Percentiles rank a stretch among this genome's conserved stretches.
Conservation (phyloP, 2,888 invertebrate species). For the Rhabditophanes sp. region DNA sequence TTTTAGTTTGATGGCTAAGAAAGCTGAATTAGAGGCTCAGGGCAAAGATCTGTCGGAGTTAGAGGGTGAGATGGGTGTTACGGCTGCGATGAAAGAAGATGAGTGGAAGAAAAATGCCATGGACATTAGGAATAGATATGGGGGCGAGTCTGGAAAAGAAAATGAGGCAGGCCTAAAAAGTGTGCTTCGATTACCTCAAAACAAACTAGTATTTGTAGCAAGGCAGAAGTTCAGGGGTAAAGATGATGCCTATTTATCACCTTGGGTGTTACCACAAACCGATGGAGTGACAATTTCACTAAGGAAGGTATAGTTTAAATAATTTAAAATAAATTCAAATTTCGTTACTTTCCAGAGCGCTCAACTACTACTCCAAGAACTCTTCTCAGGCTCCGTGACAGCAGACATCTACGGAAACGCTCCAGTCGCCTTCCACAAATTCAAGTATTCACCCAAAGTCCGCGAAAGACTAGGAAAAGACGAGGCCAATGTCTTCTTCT, state of each 20-base stretch:
- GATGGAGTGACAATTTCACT: conserved; percentile 29
- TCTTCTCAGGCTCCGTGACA: conserved; percentile 13
- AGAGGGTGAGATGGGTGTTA: conserved; percentile 35
- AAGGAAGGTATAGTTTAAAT: conserved; percentile 17
- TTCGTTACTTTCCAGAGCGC: conserved; percentile 24
- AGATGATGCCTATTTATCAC: conserved; percentile 13
- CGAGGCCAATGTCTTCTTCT: conserved; percentile 22
- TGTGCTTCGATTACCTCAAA: conserved; percentile 17
- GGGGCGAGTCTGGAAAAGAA: conserved; percentile 4
- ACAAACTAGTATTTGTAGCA: conserved; percentile 29
- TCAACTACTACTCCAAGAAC: conserved; percentile 23
- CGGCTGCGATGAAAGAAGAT: conserved; percentile 24
- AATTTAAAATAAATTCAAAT: not conserved
- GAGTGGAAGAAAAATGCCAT: conserved; percentile 22
- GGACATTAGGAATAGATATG: conserved; percentile 7
- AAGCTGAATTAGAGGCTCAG: conserved; percentile 21
- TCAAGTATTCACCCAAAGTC: conserved; percentile 15
- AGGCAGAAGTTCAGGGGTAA: conserved; percentile 19
- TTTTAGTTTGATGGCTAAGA: conserved; percentile 25
- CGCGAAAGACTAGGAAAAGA: conserved; percentile 6
- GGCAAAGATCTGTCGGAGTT: conserved; percentile 37
- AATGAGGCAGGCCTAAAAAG: conserved; percentile 10
- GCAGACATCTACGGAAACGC: conserved; percentile 28
- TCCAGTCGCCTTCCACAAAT: conserved; percentile 22
- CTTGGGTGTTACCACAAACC: conserved; percentile 37